Base-by-base conservation (phyloP, 1,140 invertebrate species). In the Copidosoma floridanum region DNA sequence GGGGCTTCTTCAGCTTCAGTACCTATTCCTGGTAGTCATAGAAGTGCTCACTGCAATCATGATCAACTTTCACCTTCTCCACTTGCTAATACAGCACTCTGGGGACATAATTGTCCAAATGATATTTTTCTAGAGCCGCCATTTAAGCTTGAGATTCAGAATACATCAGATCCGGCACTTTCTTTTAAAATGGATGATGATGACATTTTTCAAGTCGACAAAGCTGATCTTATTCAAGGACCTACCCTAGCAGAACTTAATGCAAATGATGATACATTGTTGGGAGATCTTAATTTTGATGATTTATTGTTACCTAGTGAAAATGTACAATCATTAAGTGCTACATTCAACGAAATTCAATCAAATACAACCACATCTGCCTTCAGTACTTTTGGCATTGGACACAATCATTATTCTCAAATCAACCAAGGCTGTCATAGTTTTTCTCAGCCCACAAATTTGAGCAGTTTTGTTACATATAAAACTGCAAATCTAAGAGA, bases 141-240 rank as follows among this genome's bases (percentile, higher is more conserved):
- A 1, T 74, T 73, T 40, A 75, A 73, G 35, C 57, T 74, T 14
- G 77, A 78, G 48, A 54, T 73, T 0, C 73, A 77, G 54, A 76
- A 78, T 53, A 54, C 75, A 0, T 68, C 77, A 50, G 73, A 70
- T 16, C 54, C 79, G 16, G 70, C 73, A 1, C 64, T 71, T 6
- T 72, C 85, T 4, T 86, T 89, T 46, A 88, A 86, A 74, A 88
- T 91, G 84, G 90, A 93, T 67, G 91, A 94, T 72, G 91, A 94
- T 72, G 91, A 93, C 71, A 92, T 94, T 64, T 93, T 93, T 72
- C 91, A 93, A 82, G 89, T 93, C 38, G 91, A 94, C 73, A 92
- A 93, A 77, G 87, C 88, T 41, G 91, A 94, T 79, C 82, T 94
- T 26, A 87, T 92, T 66, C 83, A 88, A 65, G 91, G 90, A 1